A percentile compares a stretch with the other conserved stretches of the same genome.
phyloP scores from a whole-genome alignment of 1,140 invertebrate genomes.

The Drosophila pectinifera region DNA sequence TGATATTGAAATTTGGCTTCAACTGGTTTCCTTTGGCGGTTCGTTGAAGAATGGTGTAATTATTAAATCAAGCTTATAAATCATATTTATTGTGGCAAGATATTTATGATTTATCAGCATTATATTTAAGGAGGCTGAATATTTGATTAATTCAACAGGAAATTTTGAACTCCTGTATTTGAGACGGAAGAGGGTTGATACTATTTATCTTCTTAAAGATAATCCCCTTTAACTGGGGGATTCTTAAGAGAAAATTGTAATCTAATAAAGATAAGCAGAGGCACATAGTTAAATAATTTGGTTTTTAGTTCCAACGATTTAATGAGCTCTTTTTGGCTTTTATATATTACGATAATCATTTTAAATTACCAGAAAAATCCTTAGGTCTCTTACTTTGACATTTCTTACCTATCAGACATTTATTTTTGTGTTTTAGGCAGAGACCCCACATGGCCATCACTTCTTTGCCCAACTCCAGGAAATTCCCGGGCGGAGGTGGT shows the following conservation, averaged over 20 bases:
- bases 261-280: no score
- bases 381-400: no score
- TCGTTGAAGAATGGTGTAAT: constrained; percentile 11
- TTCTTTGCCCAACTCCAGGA: background rate
- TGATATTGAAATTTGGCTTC: constrained; percentile 6
- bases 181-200: no score
- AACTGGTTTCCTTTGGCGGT: constrained; percentile 8
- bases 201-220: no score
- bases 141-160: no score
- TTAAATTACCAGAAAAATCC: background rate
- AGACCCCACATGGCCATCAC: no score
- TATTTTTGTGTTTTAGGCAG: background rate
- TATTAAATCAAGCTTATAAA: constrained; percentile 10
- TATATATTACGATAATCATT: background rate
- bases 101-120: background rate
- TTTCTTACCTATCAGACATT: background rate
- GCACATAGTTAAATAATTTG: no score
- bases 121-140: background rate
- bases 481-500: constrained; percentile 3
- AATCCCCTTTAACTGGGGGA: no score
- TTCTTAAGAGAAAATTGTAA: no score
- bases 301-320: no score
- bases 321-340: background rate
- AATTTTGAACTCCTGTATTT: background rate
- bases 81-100: background rate